Evolutionary conservation across 2,888 invertebrate species (phyloP), one percentile per base, ranked within the genome.

Genomic region (Leptinotarsa juncta): DNA sequence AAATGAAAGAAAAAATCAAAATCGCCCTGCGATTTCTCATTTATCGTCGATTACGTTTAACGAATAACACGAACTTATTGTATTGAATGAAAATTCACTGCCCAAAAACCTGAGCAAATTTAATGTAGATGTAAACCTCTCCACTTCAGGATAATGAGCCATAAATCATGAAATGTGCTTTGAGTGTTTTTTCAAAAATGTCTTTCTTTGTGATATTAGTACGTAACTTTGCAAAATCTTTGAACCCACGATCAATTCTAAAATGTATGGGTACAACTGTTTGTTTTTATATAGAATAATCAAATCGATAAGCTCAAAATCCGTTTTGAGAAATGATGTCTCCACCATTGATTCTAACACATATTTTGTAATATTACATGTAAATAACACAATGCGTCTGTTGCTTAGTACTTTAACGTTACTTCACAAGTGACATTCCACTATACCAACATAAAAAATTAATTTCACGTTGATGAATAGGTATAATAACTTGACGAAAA

Each of bases 241-340:
- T 72, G 75, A 77, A 77, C 79, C 80, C 81, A 80, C 78, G 76
- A 80, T 81, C 82, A 76, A 85, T 85, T 85, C 84, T 84, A 85
- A 84, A 84, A 78, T 83, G 78, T 81, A 82, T 82, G 82, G 83
- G 84, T 84, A 83, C 84, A 84, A 84, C 80, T 82, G 78, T 82
- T 83, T 82, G 76, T 81, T 81, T 80, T 81, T 79, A 78, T 76
- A 77, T 78, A 77, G 72, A 71, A 62, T 77, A 74, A 78, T 81
- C 79, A 77, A 77, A 74, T 76, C 79, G 76, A 78, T 78, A 81
- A 81, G 83, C 83, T 83, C 82, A 84, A 85, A 83, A 76, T 78
- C 42, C 10, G 81, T 82, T 83, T 84, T 83, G 83, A 80, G 82
- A 81, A 82, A 83, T 82, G 81, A 82, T 82, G 81, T 82, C 80